Percentiles rank a stretch among this genome's conserved stretches.
Conservation (phyloP, 2,888 invertebrate genomes). For the Escarpia spicata region DNA sequence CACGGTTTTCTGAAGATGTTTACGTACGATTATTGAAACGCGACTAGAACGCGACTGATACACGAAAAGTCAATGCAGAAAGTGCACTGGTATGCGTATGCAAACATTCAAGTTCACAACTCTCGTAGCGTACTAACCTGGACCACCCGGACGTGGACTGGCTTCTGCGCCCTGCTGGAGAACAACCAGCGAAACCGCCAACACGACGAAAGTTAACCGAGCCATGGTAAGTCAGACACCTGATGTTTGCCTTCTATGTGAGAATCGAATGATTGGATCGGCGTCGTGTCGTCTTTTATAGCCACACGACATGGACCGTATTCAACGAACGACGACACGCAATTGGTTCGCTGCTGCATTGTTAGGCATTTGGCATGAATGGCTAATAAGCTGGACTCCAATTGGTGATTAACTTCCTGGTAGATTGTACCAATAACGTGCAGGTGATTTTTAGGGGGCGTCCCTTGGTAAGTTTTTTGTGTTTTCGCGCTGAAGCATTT, state of each 20-base stretch:
- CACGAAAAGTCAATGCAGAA: neutral
- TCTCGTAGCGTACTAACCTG: neutral
- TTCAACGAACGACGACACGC: neutral
- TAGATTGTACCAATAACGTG: too few species aligned
- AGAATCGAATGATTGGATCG: neutral
- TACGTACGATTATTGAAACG: too few species aligned
- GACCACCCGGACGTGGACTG: neutral
- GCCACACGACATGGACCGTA: neutral
- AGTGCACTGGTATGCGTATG: neutral
- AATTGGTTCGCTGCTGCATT: neutral
- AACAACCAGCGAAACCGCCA: neutral
- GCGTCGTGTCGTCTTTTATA: neutral
- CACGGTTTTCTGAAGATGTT: neutral
- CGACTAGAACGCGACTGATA: neutral
- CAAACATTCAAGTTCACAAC: neutral
- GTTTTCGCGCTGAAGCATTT: too few species aligned
- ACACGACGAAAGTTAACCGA: neutral
- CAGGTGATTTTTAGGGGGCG: too few species aligned
- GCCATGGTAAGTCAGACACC: neutral
- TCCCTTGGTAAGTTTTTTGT: too few species aligned
- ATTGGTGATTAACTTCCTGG: neutral
- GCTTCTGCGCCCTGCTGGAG: neutral
- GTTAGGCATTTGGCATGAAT: neutral
- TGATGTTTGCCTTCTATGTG: neutral
- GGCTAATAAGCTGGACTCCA: neutral